Percentiles rank a stretch among this genome's conserved stretches.
Conservation (phyloP, 2,888 invertebrate genomes). For the Acanthopleura granulata region DNA sequence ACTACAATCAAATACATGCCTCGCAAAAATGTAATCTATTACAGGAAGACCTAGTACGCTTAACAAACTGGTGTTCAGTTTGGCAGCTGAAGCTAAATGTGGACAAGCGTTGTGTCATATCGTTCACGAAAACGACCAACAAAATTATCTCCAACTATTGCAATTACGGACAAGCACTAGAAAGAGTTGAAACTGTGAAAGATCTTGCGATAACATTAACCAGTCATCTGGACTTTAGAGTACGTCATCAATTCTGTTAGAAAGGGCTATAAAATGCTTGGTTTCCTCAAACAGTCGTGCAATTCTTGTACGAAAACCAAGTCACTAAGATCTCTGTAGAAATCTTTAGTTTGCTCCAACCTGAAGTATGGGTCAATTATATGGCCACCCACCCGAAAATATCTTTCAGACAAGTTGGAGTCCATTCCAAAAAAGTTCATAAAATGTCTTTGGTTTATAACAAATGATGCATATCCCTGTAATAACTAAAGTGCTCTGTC, state of each 20-base stretch:
- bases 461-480: neutral
- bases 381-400: neutral
- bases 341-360: neutral
- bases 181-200: neutral
- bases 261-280: too few species aligned
- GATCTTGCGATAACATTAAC: neutral
- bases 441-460: neutral
- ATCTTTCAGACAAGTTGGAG: neutral
- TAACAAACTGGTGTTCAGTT: neutral
- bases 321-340: neutral
- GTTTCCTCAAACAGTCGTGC: too few species aligned
- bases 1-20: neutral
- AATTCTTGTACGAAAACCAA: too few species aligned
- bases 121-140: slow-evolving; percentile 2
- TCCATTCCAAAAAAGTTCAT: neutral
- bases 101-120: neutral
- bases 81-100: neutral
- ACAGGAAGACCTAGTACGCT: neutral
- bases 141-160: neutral
- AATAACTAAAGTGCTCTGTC: neutral
- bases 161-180: neutral
- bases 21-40: neutral
- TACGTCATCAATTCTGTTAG: too few species aligned
- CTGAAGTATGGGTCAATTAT: neutral
- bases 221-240: too few species aligned